Base-by-base conservation (phyloP, 1,140 invertebrate species). In the Drosophila sp. region DNA sequence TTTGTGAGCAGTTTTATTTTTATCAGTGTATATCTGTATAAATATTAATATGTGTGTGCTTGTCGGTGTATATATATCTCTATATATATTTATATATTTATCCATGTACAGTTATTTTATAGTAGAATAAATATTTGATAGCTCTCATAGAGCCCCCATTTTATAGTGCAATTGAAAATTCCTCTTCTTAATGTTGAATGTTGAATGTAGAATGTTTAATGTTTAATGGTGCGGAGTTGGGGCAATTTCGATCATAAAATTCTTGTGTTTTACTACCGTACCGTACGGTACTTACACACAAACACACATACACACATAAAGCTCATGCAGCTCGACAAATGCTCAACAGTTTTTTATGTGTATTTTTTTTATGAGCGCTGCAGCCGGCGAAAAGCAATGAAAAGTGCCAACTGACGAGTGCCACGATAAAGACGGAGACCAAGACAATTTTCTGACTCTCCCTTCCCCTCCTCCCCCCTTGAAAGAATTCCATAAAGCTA, bases 71-170 rank as follows among this genome's bases (percentile, higher is more conserved):
- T 64, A 43, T 63, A 62, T n/a, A n/a, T n/a, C n/a, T n/a, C n/a
- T 74, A 40, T 64, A 18, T 65, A 14, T 63, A 34, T 86, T 73
- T 58, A 53, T 61, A 27, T 65, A 45, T 72, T 59, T 70, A 61
- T 77, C 41, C 61, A 79, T 87, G 82, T 87, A 87, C 83, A 87
- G 83, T 89, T 87, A 87, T 89, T 87, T 87, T 89, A 73, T 89
- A 87, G 76, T 86, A 89, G 79, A 87, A 87, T 87, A 87, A 87
- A 87, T 89, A 83, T 89, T 89, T 89, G 89, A 89, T 89, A 76
- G 83, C 83, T 89, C 83, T 89, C 83, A 89, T 89, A 89, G 83
- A 89, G 83, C 79, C 61, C 54, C 58, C 48, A 82, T 87, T 89
- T 89, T 89, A 87, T 87, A 89, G 82, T 66, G 82, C 78, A 80